phyloP scores from a whole-genome alignment of 2,888 invertebrate species.

The Troides oblongomaculatus region DNA sequence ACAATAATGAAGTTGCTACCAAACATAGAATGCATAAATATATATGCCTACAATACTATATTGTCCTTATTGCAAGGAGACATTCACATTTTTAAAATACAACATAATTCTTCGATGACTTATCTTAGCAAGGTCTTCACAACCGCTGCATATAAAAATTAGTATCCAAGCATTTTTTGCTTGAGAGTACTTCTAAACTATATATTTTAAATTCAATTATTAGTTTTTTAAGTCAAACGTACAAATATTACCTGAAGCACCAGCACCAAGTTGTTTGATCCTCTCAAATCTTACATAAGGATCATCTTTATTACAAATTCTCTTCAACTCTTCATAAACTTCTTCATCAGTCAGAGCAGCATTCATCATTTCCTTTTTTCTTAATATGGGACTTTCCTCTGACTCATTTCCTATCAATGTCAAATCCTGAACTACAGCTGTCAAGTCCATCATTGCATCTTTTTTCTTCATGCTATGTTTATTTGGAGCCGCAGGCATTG shows the following conservation, averaged over 20 bases:
- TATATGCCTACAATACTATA: too few relatives aligned
- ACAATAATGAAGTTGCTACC: too few relatives aligned
- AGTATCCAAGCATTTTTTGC: too few relatives aligned
- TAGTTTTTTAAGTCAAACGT: too few relatives aligned
- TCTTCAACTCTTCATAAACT: constrained; percentile 86
- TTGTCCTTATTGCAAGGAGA: too few relatives aligned
- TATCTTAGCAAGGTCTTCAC: too few relatives aligned
- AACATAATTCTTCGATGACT: too few relatives aligned
- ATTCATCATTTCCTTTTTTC: constrained; percentile 79
- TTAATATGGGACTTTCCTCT: constrained; percentile 80
- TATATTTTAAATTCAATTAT: too few relatives aligned
- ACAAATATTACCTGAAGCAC: constrained; percentile 92
- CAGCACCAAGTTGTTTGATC: constrained; percentile 92
- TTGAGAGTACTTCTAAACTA: too few relatives aligned
- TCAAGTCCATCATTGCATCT: constrained; percentile 59
- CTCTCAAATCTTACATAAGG: constrained; percentile 90
- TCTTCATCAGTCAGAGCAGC: constrained; percentile 84
- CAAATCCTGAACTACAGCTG: constrained; percentile 66
- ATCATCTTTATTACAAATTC: constrained; percentile 90
- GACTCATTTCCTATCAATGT: constrained; percentile 65
- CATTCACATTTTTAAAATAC: too few relatives aligned
- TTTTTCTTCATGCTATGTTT: constrained; percentile 68
- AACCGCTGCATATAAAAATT: too few relatives aligned
- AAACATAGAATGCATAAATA: too few relatives aligned
- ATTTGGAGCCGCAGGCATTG: constrained; percentile 78